Evolutionary conservation across 1,140 invertebrate species (phyloP), one percentile per base, ranked within the genome.

Genomic region (Diorhabda elongata): DNA sequence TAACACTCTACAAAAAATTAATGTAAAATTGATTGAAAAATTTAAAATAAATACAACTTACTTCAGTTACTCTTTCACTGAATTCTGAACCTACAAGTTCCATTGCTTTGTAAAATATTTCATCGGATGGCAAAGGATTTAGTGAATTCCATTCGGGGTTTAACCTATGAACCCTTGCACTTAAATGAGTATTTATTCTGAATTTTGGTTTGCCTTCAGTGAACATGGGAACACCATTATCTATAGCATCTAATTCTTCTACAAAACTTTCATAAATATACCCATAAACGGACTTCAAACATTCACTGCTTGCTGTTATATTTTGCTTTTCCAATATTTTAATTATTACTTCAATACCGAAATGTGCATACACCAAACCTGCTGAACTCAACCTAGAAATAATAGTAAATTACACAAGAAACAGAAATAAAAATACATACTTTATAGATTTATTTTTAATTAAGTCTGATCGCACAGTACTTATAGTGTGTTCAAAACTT

Each of bases 171-270:
- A 99, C 91, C 76, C 96, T 84, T 2, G 86, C 83, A 79, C 90
- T 90, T 3, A 98, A 77, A 81, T 90, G 85, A 1, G 95, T 96
- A 3, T 87, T 85, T 42, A 98, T 92, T 69, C 83, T 84, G 81
- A 98, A 98, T 64, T 86, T 88, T 42, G 91, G 90, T 78, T 91
- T 87, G n/a, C 87, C 91, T 69, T 92, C 88, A 58, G 82, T 82
- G 80, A 83, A 88, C 83, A 92, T 92, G 0, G 87, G 85, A 26
- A 98, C 85, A 26, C 97, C 97, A 86, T 99, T 99, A 81, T 99
- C 98, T 68, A 98, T 93, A 4, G 90, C 97, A 85, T 99, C 98
- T 68, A 99, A 86, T 87, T 98, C 97, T 84, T 94, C 88, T 26
- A 99, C 89, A 69, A 99, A 93, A 63, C 87, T 87, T 69, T 95